Base-by-base conservation (phyloP, 2,113 vertebrate species). In the Heliornis fulica region DNA sequence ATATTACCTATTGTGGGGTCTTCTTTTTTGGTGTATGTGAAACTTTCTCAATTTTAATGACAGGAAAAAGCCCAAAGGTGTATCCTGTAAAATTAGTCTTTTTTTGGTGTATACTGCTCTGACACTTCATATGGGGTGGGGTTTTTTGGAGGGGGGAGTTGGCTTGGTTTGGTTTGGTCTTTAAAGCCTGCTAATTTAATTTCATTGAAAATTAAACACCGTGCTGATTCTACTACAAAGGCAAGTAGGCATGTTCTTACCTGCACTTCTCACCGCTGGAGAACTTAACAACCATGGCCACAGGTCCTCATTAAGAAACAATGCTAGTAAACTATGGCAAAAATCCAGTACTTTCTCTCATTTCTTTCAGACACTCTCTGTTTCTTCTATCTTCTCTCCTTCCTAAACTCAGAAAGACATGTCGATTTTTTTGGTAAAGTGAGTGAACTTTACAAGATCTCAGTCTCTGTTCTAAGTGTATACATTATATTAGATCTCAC, bases 221-320 rank as follows among this genome's bases (percentile, higher is more conserved):
- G 5, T 53, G 18, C 5, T 64, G 21, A 43, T 72, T 86, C 25
- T 6, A 9, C 21, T 80, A 13, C 19, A 43, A 40, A 5, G 6
- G 13, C 3, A 11, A 71, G 32, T 0, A 2, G 17, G 60, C 1
- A 2, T 19, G 1, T 48, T 77, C 17, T 18, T 46, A 53, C 15
- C 14, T 82, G 26, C 34, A 8, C 1, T 50, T 66, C 6, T 57
- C 2, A 14, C 8, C 69, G 25, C 32, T 48, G 13, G 20, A 56
- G 40, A 85, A 2, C 13, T 38, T 65, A 0, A 4, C 60, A 66
- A 13, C 5, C 4, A 13, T 34, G 18, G 15, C 54, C 46, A 70
- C 14, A 70, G 8, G 11, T 13, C 9, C 15, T 18, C 26, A 7
- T 28, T 72, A 60, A 69, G 41, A 57, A 69, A 66, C 5, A 65